These are phyloP conservation scores for Ceyx cyanopectus DNA, from an alignment of 2,113 vertebrate genomes.

Conservation along the genomic window DNA sequence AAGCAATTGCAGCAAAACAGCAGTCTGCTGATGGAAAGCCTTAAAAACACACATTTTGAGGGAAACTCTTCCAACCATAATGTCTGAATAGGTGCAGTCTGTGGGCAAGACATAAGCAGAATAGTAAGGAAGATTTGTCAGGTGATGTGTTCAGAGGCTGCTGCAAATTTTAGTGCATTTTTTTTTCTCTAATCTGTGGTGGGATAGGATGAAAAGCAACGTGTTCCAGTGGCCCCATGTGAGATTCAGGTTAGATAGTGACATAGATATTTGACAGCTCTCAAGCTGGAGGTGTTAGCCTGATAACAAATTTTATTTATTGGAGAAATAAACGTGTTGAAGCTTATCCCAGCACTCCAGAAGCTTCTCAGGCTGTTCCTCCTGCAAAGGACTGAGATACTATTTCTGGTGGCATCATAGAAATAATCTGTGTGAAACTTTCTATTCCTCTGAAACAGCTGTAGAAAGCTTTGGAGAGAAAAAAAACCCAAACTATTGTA, in stretches of 20 bases:
- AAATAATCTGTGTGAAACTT: background rate
- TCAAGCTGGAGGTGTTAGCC: background rate
- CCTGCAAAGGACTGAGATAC: background rate
- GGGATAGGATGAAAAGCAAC: background rate
- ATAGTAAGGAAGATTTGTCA: background rate
- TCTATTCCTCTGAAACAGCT: background rate
- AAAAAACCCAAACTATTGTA: background rate
- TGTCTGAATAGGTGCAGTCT: background rate
- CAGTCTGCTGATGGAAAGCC: background rate
- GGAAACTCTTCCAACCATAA: background rate
- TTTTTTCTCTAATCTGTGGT: background rate
- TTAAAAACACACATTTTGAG: background rate
- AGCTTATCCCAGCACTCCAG: background rate
- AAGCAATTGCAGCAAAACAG: background rate
- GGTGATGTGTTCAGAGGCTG: background rate
- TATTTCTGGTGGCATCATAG: background rate
- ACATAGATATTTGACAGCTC: background rate
- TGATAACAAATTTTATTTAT: background rate
- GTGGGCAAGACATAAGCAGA: background rate
- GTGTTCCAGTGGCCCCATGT: background rate
- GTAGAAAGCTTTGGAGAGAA: background rate
- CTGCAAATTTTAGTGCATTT: background rate
- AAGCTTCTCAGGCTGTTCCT: background rate
- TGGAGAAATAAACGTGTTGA: constrained; percentile 1
- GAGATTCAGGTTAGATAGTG: background rate